These are phyloP conservation scores for Copsychus sechellarum DNA, from an alignment of 2,113 vertebrate species.

Conservation along the genomic window DNA sequence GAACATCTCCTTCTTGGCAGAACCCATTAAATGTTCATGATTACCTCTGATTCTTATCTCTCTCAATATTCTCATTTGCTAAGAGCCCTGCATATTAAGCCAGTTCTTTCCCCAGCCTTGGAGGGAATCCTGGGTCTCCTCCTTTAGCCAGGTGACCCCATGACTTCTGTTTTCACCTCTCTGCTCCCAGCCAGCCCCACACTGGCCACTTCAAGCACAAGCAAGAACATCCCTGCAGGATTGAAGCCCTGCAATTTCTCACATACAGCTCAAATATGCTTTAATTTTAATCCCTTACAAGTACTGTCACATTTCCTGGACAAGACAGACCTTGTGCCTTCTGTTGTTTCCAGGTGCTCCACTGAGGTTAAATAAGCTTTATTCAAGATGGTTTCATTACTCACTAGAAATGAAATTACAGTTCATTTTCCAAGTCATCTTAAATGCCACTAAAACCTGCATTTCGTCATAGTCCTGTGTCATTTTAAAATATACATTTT, in stretches of 20 bases:
- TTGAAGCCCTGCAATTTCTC: background rate
- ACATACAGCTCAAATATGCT: background rate
- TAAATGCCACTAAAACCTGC: background rate
- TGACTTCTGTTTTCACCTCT: background rate
- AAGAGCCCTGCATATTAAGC: background rate
- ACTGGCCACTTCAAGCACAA: background rate
- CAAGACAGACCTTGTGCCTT: background rate
- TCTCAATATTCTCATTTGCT: background rate
- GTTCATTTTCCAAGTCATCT: background rate
- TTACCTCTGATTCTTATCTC: background rate
- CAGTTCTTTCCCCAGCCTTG: background rate
- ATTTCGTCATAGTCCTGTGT: background rate
- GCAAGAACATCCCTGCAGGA: background rate
- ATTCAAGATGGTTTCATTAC: background rate
- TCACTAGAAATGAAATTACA: slow-evolving; percentile 3
- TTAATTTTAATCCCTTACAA: background rate
- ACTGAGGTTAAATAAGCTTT: background rate
- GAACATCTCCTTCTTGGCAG: background rate
- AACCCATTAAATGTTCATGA: background rate
- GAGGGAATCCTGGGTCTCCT: background rate
- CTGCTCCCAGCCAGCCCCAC: background rate
- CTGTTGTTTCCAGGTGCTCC: background rate
- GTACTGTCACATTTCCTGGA: background rate
- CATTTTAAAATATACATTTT: background rate
- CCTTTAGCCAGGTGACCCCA: accelerated